phyloP scores from a whole-genome alignment of 2,797 vertebrate genomes.

The Myripristis jacobus region DNA sequence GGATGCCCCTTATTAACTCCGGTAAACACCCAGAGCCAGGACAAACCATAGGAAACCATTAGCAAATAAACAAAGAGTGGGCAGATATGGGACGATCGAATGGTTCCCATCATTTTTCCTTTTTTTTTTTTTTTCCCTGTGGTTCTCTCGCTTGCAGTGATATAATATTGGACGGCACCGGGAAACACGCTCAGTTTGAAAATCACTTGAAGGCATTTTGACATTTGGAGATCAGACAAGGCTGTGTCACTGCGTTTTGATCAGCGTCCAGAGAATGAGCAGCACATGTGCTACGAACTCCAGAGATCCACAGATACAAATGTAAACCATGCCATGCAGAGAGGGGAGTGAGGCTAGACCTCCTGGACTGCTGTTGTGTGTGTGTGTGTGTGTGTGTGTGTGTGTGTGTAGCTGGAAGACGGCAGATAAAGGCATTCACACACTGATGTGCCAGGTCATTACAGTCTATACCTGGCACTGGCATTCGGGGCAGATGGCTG shows the following conservation, averaged over 20 bases:
- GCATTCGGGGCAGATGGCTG: conserved; percentile 40
- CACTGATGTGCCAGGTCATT: conserved; percentile 49
- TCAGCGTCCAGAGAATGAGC: conserved; percentile 23
- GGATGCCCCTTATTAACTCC: conserved; percentile 39
- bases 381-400: too few relatives aligned
- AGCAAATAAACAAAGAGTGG: conserved; percentile 45
- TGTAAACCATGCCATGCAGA: conserved; percentile 47
- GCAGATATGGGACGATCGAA: background rate
- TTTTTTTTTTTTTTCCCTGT: too few relatives aligned
- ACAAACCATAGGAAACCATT: conserved; percentile 21
- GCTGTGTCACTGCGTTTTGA: conserved; percentile 21
- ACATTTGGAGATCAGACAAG: conserved; percentile 12
- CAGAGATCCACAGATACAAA: conserved; percentile 37
- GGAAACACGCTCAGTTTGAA: background rate
- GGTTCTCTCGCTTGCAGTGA: background rate
- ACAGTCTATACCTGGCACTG: conserved; percentile 44
- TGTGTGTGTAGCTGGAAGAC: conserved; percentile 17
- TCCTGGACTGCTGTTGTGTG: too few relatives aligned
- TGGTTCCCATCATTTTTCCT: background rate
- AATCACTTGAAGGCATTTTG: conserved; percentile 11
- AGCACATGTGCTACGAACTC: conserved; percentile 25
- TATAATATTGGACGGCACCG: background rate
- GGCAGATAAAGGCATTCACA: conserved; percentile 26
- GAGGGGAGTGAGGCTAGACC: too few relatives aligned
- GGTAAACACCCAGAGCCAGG: conserved; percentile 39